Percentiles rank a stretch among this genome's conserved stretches.
Conservation (phyloP, 2,797 vertebrate genomes). For the Hippoglossus hippoglossus region DNA sequence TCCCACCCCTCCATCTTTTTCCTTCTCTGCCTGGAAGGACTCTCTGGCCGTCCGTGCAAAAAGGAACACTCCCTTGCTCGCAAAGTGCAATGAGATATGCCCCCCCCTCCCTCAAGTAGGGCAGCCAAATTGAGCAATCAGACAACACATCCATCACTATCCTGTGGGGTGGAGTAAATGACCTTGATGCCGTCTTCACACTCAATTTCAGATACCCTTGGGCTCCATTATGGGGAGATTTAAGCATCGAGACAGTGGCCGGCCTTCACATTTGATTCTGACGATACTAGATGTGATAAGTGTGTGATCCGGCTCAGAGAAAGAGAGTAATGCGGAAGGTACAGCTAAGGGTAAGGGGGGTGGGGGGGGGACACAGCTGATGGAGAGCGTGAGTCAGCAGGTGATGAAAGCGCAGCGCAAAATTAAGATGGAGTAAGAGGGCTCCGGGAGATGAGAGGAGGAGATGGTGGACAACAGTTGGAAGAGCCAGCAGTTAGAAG, state of each 20-base stretch:
- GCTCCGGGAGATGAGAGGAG: conserved; percentile 44
- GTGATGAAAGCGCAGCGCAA: conserved; percentile 60
- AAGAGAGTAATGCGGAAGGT: conserved; percentile 28
- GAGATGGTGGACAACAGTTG: conserved; percentile 54
- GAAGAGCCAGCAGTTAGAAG: conserved; percentile 44
- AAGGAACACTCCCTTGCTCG: conserved; percentile 41
- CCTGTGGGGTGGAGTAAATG: conserved; percentile 71
- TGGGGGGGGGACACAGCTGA: neutral
- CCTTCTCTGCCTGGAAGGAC: conserved; percentile 25
- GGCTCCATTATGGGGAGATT: conserved; percentile 76
- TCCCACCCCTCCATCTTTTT: conserved; percentile 5
- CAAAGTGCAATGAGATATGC: conserved; percentile 54
- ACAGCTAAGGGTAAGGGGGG: neutral
- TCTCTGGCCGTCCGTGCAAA: conserved; percentile 30
- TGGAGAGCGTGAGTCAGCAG: conserved; percentile 62
- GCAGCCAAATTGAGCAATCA: conserved; percentile 73
- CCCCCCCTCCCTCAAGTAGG: conserved; percentile 42
- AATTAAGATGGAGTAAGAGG: conserved; percentile 70
- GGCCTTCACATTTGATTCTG: conserved; percentile 75
- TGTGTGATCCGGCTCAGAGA: conserved; percentile 55
- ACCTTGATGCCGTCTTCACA: conserved; percentile 79
- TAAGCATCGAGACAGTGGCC: conserved; percentile 58
- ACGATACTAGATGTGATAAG: conserved; percentile 63
- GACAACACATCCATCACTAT: conserved; percentile 81
- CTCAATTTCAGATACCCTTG: conserved; percentile 79